Evolutionary conservation across 2,797 vertebrate genomes (phyloP).

Genomic region (Morus bassanus): DNA sequence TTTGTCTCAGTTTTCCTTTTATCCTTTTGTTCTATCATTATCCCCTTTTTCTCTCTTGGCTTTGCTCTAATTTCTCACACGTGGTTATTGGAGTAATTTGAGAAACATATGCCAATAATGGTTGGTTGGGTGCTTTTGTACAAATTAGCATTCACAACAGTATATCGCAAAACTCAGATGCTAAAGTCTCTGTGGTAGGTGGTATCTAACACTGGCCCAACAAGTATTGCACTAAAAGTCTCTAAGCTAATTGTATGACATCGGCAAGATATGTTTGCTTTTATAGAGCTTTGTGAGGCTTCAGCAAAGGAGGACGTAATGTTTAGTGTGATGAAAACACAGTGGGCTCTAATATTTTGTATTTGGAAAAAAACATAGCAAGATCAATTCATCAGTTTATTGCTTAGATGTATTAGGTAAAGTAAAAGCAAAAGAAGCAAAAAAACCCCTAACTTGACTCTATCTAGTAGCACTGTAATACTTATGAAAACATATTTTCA

Average conservation of each 20-base stretch:
- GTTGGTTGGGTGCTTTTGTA: neutral
- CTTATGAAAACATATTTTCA: neutral
- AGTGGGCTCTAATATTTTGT: neutral
- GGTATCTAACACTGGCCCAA: neutral
- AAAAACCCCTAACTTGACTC: neutral
- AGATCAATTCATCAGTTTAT: neutral
- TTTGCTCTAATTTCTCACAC: neutral
- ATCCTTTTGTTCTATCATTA: neutral
- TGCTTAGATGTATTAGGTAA: neutral
- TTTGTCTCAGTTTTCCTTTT: conserved; percentile 44
- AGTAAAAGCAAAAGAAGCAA: neutral
- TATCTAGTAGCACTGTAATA: neutral
- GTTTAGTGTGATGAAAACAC: neutral
- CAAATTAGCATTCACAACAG: neutral
- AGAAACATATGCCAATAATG: neutral
- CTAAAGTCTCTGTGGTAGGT: neutral
- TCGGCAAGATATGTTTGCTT: neutral
- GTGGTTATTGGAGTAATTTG: neutral
- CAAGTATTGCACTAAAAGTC: no score
- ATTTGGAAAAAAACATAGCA: neutral
- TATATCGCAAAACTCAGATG: neutral
- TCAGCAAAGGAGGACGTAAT: neutral
- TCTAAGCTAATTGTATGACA: neutral
- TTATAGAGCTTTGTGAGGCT: neutral
- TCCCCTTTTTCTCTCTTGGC: neutral